Evolutionary conservation across 2,113 vertebrate genomes (phyloP).

Genomic region (Syngnathus scovelli): DNA sequence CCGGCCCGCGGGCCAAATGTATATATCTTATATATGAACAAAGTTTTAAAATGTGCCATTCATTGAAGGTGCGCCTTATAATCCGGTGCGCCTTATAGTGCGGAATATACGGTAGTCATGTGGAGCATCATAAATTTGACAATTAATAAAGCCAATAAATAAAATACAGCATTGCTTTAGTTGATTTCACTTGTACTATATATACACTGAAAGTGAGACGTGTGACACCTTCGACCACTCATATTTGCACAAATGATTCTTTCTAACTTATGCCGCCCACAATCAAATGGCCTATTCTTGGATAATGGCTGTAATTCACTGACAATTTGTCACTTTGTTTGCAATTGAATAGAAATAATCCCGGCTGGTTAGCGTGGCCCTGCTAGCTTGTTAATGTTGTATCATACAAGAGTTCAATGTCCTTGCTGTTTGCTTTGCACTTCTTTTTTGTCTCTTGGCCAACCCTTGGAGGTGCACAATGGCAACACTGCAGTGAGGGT

Average conservation of each 20-base stretch:
- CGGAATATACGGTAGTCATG: neutral
- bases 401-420: slow-evolving; percentile 14
- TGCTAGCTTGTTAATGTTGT: slow-evolving; percentile 13
- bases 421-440: slow-evolving; percentile 12
- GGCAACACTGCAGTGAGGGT: slow-evolving; percentile 12
- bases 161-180: neutral
- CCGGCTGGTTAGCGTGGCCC: slow-evolving; percentile 15
- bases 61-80: no score
- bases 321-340: slow-evolving; percentile 2
- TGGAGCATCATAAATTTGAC: neutral
- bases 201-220: slow-evolving; percentile 14
- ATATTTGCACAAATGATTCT: neutral
- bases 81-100: no score
- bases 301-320: slow-evolving; percentile 13
- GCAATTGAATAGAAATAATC: slow-evolving; percentile 8
- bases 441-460: slow-evolving; percentile 8
- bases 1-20: no score
- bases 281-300: neutral
- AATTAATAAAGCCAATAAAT: neutral
- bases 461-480: slow-evolving; percentile 19
- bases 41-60: no score
- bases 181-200: neutral
- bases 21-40: no score
- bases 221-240: slow-evolving; percentile 17
- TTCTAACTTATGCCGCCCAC: slow-evolving; percentile 7